Evolutionary conservation across 23 tunicate species (phyloP).

Genomic region (Phallusia fumigata): DNA sequence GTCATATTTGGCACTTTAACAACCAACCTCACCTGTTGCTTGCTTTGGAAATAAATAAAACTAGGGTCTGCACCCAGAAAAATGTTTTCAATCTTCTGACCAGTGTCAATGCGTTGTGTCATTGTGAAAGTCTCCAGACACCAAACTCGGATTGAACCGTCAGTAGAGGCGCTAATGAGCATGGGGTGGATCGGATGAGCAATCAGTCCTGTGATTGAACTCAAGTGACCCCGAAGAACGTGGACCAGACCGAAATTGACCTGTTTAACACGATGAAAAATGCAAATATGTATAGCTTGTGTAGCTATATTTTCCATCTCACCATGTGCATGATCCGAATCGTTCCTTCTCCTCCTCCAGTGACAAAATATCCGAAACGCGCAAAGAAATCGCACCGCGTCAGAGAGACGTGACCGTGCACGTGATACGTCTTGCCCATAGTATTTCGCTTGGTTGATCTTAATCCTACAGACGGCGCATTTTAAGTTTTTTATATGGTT

Average conservation of each 20-base stretch:
- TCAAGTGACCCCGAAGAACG: slow-evolving; percentile 48
- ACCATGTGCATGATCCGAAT: slow-evolving; percentile 72
- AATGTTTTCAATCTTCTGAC: slow-evolving; percentile 32
- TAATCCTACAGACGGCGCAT: background rate
- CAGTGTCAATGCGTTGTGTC: slow-evolving; percentile 56
- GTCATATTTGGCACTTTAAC: slow-evolving; percentile 39
- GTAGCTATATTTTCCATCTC: background rate
- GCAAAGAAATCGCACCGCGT: slow-evolving; percentile 58
- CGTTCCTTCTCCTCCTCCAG: slow-evolving; percentile 76
- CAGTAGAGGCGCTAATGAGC: slow-evolving; percentile 59
- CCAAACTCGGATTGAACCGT: slow-evolving; percentile 73
- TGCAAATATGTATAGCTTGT: background rate
- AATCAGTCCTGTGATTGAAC: slow-evolving; percentile 55
- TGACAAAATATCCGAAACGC: slow-evolving; percentile 59
- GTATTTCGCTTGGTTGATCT: background rate
- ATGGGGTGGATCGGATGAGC: slow-evolving; percentile 53
- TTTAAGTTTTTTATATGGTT: no score
- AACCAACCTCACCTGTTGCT: slow-evolving; percentile 60
- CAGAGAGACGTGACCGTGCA: slow-evolving; percentile 65
- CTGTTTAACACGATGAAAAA: slow-evolving; percentile 10
- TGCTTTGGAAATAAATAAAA: slow-evolving; percentile 36
- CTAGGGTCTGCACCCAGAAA: slow-evolving; percentile 23
- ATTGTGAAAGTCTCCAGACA: slow-evolving; percentile 74
- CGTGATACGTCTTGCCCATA: slow-evolving; percentile 4
- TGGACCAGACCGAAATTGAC: slow-evolving; percentile 59